Percentiles rank a stretch among this genome's conserved stretches.
These are phyloP conservation scores for Sminthurides aquaticus DNA, from an alignment of 2,888 invertebrate genomes.

Conservation along the genomic window DNA sequence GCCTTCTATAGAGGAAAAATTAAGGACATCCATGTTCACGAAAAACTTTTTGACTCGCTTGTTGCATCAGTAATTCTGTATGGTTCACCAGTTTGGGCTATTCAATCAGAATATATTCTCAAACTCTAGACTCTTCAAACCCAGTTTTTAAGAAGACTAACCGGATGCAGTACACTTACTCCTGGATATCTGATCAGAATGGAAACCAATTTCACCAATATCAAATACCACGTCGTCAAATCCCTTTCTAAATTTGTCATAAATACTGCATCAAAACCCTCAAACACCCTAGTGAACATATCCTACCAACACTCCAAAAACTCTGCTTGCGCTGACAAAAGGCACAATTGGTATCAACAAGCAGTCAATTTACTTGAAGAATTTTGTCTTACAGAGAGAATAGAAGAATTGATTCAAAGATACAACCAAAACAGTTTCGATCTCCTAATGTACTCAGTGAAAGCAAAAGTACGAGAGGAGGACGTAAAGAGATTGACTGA, in stretches of 20 bases:
- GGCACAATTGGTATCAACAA: neutral
- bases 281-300: neutral
- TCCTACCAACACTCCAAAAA: neutral
- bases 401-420: neutral
- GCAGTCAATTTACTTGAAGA: neutral
- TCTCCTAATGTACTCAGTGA: neutral
- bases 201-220: neutral
- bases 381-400: neutral
- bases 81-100: neutral
- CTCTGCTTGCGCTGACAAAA: neutral
- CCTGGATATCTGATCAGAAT: neutral
- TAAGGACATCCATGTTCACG: neutral
- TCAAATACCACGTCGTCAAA: neutral
- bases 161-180: neutral
- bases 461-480: neutral
- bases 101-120: neutral
- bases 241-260: neutral
- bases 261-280: no score
- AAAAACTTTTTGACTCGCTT: neutral
- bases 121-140: slow-evolving; percentile 5
- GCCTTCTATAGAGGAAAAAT: neutral
- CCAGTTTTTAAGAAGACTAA: neutral
- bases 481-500: neutral
- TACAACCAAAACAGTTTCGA: neutral
- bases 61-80: neutral